Base-by-base conservation (phyloP, 2,113 vertebrate genomes). In the Saccopteryx leptura region DNA sequence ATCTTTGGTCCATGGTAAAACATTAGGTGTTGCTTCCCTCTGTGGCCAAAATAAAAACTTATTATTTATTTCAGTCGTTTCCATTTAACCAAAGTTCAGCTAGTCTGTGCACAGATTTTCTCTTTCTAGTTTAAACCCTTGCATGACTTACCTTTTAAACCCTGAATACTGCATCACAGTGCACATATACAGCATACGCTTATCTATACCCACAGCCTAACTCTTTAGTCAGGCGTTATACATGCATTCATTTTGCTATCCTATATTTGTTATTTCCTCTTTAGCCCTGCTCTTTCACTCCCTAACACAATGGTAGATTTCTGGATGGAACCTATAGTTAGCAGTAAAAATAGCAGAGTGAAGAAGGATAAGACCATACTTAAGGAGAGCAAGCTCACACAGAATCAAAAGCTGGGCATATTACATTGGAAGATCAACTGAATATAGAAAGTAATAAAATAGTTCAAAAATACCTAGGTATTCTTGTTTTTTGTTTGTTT, bases 101-200 rank as follows among this genome's bases (percentile, higher is more conserved):
- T 76, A 61, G 61, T 19, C 17, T 69, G 5, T 61, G 26, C 18
- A 80, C 7, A 63, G 54, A 93, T 81, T 66, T 65, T 39, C 9
- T 81, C 56, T 39, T 46, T 74, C 56, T 89, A n/a, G 52, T 31
- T 83, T 54, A 68, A 87, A 69, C 11, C 7, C 4, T 78, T 69
- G 2, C 24, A 12, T 69, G 60, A 84, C 74, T 97, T 96, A 69
- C 65, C 69, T 96, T 90, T 85, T 56, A 96, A 91, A 61, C 7
- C 15, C 24, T 0, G 21, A 68, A 81, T 52, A 39, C 63, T 90
- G 68, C 69, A 82, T 18, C 46, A 56, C 0, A 31, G 18, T 21
- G 17, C 68, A 58, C 4, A 14, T 14, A 18, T 86, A 46, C 4
- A n/a, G 1, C 9, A 54, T 65, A 39, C 4, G 0, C 7, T 50